These are phyloP conservation scores for Macaca fascicularis DNA, from an alignment of 2,113 vertebrate species.

Conservation along the genomic window T2T-MFA8v1.1 NC_088385.1:15699501-15700000, in stretches of 20 bases:
- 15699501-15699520: background rate
- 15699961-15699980: background rate
- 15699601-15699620: background rate
- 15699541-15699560: background rate
- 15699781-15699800: background rate
- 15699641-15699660: slow-evolving; percentile 22
- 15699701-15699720: background rate
- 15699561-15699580: background rate
- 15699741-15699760: background rate
- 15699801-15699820: slow-evolving; percentile 15
- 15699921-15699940: background rate
- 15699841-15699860: fast-evolving
- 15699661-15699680: slow-evolving; percentile 35
- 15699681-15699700: background rate
- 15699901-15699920: background rate
- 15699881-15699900: fast-evolving
- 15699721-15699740: fast-evolving
- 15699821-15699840: fast-evolving
- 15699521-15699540: background rate
- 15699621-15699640: background rate
- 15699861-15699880: background rate
- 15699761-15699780: background rate
- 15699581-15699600: background rate
- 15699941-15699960: background rate
- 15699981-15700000: background rate